Evolutionary conservation across 2,797 vertebrate species (phyloP), one percentile per base, ranked within the genome.

Genomic region (Neosalanx taihuensis): DNA sequence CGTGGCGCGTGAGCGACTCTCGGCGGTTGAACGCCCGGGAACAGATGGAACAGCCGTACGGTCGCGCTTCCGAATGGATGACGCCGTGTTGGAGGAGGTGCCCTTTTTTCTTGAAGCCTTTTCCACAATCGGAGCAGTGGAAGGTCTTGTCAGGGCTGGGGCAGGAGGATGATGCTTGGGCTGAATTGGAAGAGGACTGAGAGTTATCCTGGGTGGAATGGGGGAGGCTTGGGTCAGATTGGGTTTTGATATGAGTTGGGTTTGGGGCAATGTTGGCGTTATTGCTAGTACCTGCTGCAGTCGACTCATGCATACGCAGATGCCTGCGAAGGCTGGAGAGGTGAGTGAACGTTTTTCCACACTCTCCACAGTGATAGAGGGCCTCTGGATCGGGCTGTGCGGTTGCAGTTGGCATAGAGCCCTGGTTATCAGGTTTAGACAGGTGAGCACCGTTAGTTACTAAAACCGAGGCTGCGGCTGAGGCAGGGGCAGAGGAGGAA

Each of bases 301-400:
- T 92, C 72, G 96, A 93, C 78, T 94, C 95, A 86, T 98, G 96
- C 91, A 96, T 96, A 76, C 96, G 96, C 26, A 96, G 89, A 87
- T 98, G 96, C 77, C 96, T 93, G 80, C 96, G 94, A 87, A 98
- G 93, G 88, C 96, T 97, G 78, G 96, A 98, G 69, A 97, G 95
- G 79, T 98, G 96, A 85, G 95, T 96, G 76, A 97, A 98, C 77
- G 93, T 93, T 85, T 96, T 96, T 74, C 94, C 94, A 68, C 96
- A 98, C 67, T 96, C 93, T n/a, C 93, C 93, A 77, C 96, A 98
- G 84, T 94, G 94, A 64, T 97, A 97, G 2, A 95, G 74, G 2
- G 94, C 82, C 72, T 96, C 94, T 76, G 89, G 70, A 72, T 93
- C 92, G 61, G 89, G 88, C 63, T 90, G 89, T 81, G 90, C 70